phyloP scores from a whole-genome alignment of 2,113 vertebrate species.

The Pandion haliaetus region DNA sequence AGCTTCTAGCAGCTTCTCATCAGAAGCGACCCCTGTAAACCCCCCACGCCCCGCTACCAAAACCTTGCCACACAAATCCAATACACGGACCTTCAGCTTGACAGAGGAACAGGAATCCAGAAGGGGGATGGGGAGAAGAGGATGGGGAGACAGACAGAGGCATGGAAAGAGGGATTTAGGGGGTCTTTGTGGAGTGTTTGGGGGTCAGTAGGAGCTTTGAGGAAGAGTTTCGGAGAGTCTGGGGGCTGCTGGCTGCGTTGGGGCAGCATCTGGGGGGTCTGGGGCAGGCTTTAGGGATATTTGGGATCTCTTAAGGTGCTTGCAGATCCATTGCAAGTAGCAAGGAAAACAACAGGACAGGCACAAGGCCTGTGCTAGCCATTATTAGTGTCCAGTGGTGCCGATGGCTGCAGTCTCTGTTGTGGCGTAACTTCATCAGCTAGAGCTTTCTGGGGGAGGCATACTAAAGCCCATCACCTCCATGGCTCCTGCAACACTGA shows the following conservation, averaged over 20 bases:
- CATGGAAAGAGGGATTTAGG: background rate
- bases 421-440: background rate
- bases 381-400: no score
- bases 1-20: no score
- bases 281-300: background rate
- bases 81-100: background rate
- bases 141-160: no score
- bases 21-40: no score
- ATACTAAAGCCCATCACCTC: background rate
- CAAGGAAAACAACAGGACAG: background rate
- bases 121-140: background rate
- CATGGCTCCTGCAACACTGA: background rate
- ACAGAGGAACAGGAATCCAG: background rate
- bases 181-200: background rate
- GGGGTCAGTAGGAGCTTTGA: background rate
- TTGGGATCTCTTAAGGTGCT: background rate
- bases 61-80: no score
- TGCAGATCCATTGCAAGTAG: background rate
- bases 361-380: background rate
- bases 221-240: background rate
- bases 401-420: background rate
- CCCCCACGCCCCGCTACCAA: no score
- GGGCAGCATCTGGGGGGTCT: background rate
- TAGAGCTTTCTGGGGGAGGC: background rate
- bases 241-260: background rate